Evolutionary conservation across 1,140 invertebrate genomes (phyloP).

Genomic region (Hesperophylax magnus): DNA sequence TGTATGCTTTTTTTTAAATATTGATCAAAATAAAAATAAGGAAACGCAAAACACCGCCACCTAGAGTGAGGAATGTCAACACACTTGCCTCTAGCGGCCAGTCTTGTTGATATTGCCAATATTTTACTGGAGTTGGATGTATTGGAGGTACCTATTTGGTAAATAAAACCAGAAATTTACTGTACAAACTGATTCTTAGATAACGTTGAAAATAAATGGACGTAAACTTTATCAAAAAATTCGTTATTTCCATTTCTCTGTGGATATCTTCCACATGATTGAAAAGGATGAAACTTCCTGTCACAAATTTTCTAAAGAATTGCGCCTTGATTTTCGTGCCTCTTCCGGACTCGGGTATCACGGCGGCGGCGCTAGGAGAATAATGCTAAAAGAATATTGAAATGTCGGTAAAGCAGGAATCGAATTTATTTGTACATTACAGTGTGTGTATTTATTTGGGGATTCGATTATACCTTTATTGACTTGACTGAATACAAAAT

Average conservation of each 20-base stretch:
- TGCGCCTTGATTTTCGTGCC: constrained; percentile 35
- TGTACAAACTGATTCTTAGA: background rate
- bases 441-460: constrained; percentile 24
- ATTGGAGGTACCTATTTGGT: too few species aligned
- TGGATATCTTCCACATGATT: constrained; percentile 23
- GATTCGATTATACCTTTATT: constrained; percentile 48
- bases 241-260: constrained; percentile 28
- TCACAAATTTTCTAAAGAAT: constrained; percentile 42
- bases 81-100: too few species aligned
- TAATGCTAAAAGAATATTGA: constrained; percentile 46
- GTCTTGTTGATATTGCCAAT: too few species aligned
- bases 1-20: too few species aligned
- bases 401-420: constrained; percentile 48
- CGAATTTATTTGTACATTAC: constrained; percentile 24
- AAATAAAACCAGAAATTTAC: background rate
- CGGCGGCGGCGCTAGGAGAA: constrained; percentile 27
- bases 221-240: background rate
- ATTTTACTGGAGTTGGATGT: too few species aligned
- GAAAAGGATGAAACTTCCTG: constrained; percentile 40
- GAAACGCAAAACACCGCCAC: too few species aligned
- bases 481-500: constrained; percentile 44
- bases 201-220: background rate
- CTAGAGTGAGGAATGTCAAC: too few species aligned
- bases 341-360: constrained; percentile 42
- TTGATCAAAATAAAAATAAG: too few species aligned